These are phyloP conservation scores for Cantharis flavilabris DNA, from an alignment of 2,888 invertebrate species.

Conservation along the genomic window DNA sequence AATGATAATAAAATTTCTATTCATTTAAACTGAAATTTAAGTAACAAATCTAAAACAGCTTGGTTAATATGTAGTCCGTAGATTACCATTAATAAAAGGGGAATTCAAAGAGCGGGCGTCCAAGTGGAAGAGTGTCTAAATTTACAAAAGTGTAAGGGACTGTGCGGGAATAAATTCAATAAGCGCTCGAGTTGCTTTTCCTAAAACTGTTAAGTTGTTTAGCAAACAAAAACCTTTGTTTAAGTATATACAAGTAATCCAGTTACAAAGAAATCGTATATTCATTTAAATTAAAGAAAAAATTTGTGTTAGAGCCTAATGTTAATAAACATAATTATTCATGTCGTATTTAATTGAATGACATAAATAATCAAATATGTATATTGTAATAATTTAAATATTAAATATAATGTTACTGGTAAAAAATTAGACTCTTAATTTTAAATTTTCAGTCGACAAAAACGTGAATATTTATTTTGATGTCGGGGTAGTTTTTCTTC, in stretches of 20 bases:
- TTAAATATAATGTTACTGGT: not conserved
- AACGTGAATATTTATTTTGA: conserved; percentile 7
- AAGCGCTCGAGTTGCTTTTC: conserved; percentile 18
- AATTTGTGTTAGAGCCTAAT: not conserved
- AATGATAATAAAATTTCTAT: conserved; percentile 14
- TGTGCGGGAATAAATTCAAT: conserved; percentile 21
- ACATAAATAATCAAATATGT: not conserved
- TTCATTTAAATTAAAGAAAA: not conserved
- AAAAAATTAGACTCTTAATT: not conserved
- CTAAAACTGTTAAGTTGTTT: conserved; percentile 19
- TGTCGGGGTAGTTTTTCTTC: conserved; percentile 37
- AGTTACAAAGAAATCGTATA: not conserved
- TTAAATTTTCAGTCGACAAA: not conserved
- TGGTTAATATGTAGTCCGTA: conserved; percentile 25
- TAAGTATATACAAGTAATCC: not conserved
- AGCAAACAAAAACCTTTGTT: conserved; percentile 11
- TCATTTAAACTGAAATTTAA: conserved; percentile 6
- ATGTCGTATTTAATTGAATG: too few relatives aligned
- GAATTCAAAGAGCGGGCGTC: conserved; percentile 28
- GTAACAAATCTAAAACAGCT: conserved; percentile 23
- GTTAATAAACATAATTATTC: not conserved
- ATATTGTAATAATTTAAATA: not conserved
- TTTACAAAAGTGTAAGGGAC: conserved; percentile 24
- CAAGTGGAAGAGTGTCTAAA: conserved; percentile 29
- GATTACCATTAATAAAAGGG: conserved; percentile 33